phyloP scores from a whole-genome alignment of 2,888 invertebrate species.

The Mellilla xanthometata region DNA sequence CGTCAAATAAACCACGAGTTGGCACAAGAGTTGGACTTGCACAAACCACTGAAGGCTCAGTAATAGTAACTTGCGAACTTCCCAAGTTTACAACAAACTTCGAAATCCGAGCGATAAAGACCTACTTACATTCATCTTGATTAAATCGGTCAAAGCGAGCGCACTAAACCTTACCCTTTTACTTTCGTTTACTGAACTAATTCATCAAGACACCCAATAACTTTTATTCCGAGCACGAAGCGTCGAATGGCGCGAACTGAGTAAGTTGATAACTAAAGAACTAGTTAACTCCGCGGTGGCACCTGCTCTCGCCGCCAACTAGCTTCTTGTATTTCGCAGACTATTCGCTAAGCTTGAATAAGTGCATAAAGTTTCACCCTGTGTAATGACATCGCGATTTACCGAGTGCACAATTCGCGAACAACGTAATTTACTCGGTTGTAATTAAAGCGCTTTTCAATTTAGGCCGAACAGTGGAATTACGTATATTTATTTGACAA shows the following conservation, averaged over 20 bases:
- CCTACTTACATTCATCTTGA: constrained; percentile 25
- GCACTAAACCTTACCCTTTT: constrained; percentile 24
- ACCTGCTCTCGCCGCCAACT: constrained; percentile 9
- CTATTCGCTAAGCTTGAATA: constrained; percentile 23
- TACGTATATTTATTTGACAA: constrained; percentile 34
- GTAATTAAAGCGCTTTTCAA: constrained; percentile 48
- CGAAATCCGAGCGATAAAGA: constrained; percentile 17
- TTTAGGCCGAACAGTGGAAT: constrained; percentile 34
- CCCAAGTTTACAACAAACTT: constrained; percentile 11
- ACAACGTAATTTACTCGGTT: constrained; percentile 38
- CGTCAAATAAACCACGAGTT: constrained; percentile 3
- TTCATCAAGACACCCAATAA: constrained; percentile 25
- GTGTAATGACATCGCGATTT: constrained; percentile 28
- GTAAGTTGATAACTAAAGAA: constrained; percentile 20
- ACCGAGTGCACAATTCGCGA: constrained; percentile 39
- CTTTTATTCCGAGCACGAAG: constrained; percentile 24
- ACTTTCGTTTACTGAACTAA: constrained; percentile 29
- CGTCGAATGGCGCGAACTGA: constrained; percentile 20
- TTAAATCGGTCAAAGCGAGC: constrained; percentile 24
- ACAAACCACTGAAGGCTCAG: constrained; percentile 7
- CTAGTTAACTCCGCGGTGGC: constrained; percentile 11
- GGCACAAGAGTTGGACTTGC: constrained; percentile 3
- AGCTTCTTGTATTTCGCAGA: constrained; percentile 15
- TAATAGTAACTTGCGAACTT: constrained; percentile 12
- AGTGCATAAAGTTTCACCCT: constrained; percentile 23